Percentiles rank a stretch among this genome's conserved stretches.
Conservation (phyloP, 2,888 invertebrate species). For the Hypercompe scribonia region DNA sequence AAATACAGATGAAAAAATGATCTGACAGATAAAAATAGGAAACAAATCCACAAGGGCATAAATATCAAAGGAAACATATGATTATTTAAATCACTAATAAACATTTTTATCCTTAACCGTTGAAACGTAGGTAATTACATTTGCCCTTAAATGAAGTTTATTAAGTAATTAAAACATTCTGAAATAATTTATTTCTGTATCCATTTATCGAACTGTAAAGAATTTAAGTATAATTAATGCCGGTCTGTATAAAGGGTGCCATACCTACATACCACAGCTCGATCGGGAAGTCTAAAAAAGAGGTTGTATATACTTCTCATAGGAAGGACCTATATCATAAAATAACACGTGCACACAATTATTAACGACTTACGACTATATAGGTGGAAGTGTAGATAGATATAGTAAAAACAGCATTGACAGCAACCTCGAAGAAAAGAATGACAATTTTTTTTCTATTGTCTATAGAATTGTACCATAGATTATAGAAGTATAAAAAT, state of each 20-base stretch:
- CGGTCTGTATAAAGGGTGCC: slow-evolving; percentile 31
- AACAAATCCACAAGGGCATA: background rate
- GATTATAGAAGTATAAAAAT: background rate
- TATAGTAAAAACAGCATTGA: background rate
- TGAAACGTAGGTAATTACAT: slow-evolving; percentile 32
- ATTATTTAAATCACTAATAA: background rate
- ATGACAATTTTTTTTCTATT: background rate
- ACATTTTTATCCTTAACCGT: slow-evolving; percentile 18
- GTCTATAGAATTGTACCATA: background rate
- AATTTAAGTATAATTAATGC: slow-evolving; percentile 49
- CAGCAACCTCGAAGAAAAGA: background rate
- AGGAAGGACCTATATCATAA: background rate
- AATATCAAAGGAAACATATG: slow-evolving; percentile 2
- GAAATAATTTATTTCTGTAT: slow-evolving; percentile 38
- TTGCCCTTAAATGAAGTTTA: slow-evolving; percentile 49
- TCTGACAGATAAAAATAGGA: background rate
- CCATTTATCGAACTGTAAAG: slow-evolving; percentile 47
- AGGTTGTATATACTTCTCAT: slow-evolving; percentile 7
- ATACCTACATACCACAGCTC: slow-evolving; percentile 39
- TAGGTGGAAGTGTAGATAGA: background rate
- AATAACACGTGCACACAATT: background rate
- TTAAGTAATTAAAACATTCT: slow-evolving; percentile 57
- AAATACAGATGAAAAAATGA: background rate
- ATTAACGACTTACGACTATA: background rate
- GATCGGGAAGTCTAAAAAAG: slow-evolving; percentile 42